phyloP scores from a whole-genome alignment of 2,888 invertebrate species.

The Brenthis ino region DNA sequence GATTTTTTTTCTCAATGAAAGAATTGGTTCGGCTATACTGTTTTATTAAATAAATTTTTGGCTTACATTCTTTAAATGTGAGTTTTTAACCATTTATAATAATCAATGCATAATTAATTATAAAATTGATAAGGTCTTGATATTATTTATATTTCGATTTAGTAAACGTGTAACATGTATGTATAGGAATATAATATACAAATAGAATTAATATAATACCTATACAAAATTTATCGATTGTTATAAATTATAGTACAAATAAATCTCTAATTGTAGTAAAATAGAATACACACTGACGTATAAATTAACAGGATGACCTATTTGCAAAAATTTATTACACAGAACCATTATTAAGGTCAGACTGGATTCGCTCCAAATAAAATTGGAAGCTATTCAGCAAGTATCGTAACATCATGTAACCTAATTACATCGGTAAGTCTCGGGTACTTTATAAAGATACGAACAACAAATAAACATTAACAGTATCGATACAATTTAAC shows the following conservation, averaged over 20 bases:
- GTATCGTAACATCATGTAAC: constrained; percentile 33
- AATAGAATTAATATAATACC: too few relatives aligned
- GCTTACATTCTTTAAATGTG: too few relatives aligned
- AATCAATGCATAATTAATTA: neutral
- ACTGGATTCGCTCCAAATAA: constrained; percentile 40
- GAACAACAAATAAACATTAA: constrained; percentile 32
- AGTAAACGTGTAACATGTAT: too few relatives aligned
- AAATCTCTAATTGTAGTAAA: neutral
- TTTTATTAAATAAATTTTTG: constrained; percentile 31
- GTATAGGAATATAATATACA: too few relatives aligned
- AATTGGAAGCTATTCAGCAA: constrained; percentile 35
- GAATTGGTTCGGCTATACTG: constrained; percentile 31
- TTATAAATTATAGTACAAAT: neutral
- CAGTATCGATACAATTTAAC: constrained; percentile 20
- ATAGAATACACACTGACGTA: constrained; percentile 19
- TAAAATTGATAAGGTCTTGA: neutral
- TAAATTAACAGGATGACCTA: constrained; percentile 39
- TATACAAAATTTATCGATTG: too few relatives aligned
- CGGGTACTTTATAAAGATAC: constrained; percentile 27
- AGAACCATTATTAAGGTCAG: constrained; percentile 41
- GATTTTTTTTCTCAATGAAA: constrained; percentile 36
- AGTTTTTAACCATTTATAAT: neutral
- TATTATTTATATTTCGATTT: too few relatives aligned
- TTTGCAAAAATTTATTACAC: constrained; percentile 40
- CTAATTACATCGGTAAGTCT: constrained; percentile 35